These are phyloP conservation scores for Xiphydria camelus DNA, from an alignment of 2,888 invertebrate species.

Conservation along the genomic window DNA sequence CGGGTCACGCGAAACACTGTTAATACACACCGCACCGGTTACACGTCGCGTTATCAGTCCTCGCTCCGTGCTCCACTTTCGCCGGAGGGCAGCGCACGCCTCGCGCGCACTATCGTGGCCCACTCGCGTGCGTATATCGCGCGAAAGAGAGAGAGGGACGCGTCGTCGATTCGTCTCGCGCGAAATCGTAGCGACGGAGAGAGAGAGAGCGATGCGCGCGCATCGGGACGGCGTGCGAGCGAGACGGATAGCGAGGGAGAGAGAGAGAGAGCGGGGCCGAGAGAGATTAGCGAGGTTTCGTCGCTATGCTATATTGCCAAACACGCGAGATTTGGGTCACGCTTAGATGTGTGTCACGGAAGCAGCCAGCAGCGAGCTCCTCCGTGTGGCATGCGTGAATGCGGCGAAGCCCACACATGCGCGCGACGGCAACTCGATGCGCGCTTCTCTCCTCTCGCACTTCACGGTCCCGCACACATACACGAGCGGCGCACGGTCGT, in stretches of 20 bases:
- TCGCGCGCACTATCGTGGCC: constrained; percentile 1
- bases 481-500: too few relatives aligned
- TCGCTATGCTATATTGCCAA: neutral
- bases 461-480: too few relatives aligned
- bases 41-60: neutral
- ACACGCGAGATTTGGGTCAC: neutral
- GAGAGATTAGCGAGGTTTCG: neutral
- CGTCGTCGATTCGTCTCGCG: constrained; percentile 14
- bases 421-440: too few relatives aligned
- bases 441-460: too few relatives aligned
- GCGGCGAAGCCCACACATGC: too few relatives aligned
- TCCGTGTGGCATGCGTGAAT: too few relatives aligned
- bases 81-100: neutral
- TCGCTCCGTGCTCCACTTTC: neutral
- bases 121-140: constrained; percentile 6
- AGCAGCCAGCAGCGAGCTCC: too few relatives aligned
- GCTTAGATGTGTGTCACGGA: neutral
- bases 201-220: too few relatives aligned
- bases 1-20: neutral
- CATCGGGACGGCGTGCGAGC: too few relatives aligned
- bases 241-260: too few relatives aligned
- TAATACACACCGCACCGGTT: too few relatives aligned
- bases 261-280: constrained; percentile 2
- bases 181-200: constrained; percentile 13
- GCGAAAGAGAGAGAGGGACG: constrained; percentile 15